phyloP scores from a whole-genome alignment of 1,140 invertebrate genomes.

The Drosophila mauritiana region DNA sequence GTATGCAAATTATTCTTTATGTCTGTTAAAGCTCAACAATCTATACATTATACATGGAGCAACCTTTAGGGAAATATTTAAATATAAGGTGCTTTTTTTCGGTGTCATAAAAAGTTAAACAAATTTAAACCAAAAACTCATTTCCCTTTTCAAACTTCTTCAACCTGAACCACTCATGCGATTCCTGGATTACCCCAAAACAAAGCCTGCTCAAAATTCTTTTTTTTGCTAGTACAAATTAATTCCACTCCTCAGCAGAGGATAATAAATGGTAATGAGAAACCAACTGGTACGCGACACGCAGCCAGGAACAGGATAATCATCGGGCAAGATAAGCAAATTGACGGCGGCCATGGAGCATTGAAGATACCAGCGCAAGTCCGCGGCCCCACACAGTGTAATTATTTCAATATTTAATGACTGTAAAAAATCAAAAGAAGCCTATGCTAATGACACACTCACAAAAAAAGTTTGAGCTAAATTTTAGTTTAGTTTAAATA shows the following conservation, averaged over 20 bases:
- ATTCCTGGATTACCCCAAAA: constrained; percentile 31
- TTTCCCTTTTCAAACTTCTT: constrained; percentile 28
- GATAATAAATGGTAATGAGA: constrained; percentile 73
- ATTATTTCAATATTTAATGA: constrained; percentile 78
- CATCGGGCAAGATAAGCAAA: constrained; percentile 23
- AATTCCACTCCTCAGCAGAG: constrained; percentile 53
- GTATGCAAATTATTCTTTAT: constrained; percentile 45
- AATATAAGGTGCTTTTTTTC: neutral
- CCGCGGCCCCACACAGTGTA: constrained; percentile 27
- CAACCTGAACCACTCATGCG: constrained; percentile 29
- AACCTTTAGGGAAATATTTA: too few species aligned
- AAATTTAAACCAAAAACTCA: constrained; percentile 4
- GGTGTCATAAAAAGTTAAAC: constrained; percentile 1
- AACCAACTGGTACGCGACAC: constrained; percentile 29
- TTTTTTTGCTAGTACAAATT: constrained; percentile 12
- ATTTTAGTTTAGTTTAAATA: neutral
- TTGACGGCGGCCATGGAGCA: constrained; percentile 20
- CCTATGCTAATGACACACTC: constrained; percentile 53
- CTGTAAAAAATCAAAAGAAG: constrained; percentile 38
- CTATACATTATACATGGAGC: too few species aligned
- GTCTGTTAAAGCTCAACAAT: constrained; percentile 1
- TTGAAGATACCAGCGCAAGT: constrained; percentile 29
- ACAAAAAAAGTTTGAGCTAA: neutral
- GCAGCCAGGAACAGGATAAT: constrained; percentile 43
- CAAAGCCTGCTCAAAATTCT: constrained; percentile 18